Conservation (phyloP, 2,113 vertebrate species). For the Burhinus bistriatus region DNA sequence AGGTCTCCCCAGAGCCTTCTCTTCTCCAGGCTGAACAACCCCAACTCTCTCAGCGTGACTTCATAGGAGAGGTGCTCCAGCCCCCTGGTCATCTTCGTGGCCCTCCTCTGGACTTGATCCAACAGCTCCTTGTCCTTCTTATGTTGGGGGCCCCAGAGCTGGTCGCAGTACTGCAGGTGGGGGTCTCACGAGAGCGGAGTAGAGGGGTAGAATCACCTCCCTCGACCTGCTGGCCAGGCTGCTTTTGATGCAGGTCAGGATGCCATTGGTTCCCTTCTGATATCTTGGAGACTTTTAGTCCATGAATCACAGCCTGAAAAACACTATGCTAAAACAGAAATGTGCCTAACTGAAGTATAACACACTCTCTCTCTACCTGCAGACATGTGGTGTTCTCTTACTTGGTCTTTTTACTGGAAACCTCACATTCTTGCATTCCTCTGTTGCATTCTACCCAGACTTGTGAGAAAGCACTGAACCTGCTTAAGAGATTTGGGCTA, state of each 20-base stretch:
- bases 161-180: neutral
- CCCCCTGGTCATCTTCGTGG: neutral
- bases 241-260: neutral
- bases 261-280: neutral
- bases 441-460: neutral
- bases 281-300: neutral
- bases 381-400: neutral
- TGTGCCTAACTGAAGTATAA: neutral
- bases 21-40: neutral
- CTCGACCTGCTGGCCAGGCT: neutral
- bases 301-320: neutral
- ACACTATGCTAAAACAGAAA: neutral
- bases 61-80: neutral
- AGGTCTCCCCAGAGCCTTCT: neutral
- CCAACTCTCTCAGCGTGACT: neutral
- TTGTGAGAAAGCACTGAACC: neutral
- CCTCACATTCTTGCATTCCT: neutral
- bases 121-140: neutral
- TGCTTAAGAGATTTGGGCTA: neutral
- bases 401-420: neutral
- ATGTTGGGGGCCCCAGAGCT: neutral
- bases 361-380: neutral
- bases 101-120: neutral
- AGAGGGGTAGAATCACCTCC: neutral
- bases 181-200: neutral